Base-by-base conservation (phyloP, 1,140 invertebrate genomes). In the Saccostrea cuccullata region DNA sequence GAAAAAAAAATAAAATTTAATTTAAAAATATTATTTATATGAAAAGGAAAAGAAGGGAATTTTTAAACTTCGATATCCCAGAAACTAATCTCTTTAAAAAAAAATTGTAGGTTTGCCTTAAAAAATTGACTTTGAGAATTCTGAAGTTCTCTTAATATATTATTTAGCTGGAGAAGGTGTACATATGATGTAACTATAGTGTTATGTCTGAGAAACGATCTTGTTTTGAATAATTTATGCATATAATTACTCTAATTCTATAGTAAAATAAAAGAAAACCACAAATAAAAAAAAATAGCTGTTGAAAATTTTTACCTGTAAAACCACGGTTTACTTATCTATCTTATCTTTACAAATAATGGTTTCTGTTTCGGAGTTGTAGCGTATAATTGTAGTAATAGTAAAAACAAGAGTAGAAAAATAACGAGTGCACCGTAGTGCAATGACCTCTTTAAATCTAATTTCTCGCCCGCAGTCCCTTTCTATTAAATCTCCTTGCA, bases 361-460 rank as follows among this genome's bases (percentile, higher is more conserved):
- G 26, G 26, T 36, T 77, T 77, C 70, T 77, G 70, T 77, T 77
- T 77, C 70, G 70, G 70, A 77, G 26, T 26, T 77, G 70, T 15
- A 30, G 15, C 70, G 26, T 77, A 36, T 36, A 77, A 36, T 77
- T 11, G 70, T 77, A 77, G 70, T 77, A 77, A 30, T 77, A 77
- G 70, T 77, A 77, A 77, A 77, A 36, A 17, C 26, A 77, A 3
- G 26, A 64, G 58, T 64, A 20, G n/a, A 20, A 36, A 36, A 64
- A 77, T 64, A 64, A 64, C n/a, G n/a, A 77, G 26, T 13, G 70
- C 23, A 77, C 70, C 70, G 70, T 36, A 30, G 70, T 30, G 23
- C 26, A 77, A 77, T 36, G 70, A 77, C 70, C 70, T 26, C 26
- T 26, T 36, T 77, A 77, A 30, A 30, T 30, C 30, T 36, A 30